phyloP scores from a whole-genome alignment of 1,140 invertebrate species.

The Penaeus indicus region DNA sequence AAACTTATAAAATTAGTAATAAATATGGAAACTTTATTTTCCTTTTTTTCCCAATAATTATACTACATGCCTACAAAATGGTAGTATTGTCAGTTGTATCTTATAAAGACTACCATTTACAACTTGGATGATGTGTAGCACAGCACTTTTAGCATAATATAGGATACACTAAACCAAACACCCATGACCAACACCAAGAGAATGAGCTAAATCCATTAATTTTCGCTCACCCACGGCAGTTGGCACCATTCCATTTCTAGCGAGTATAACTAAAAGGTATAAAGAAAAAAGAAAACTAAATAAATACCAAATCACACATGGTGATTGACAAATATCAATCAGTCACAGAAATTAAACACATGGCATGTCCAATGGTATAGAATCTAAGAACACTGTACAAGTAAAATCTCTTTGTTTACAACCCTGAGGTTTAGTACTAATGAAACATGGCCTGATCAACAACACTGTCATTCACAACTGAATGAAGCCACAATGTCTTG shows the following conservation, averaged over 20 bases:
- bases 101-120: too few species aligned
- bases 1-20: slow-evolving; percentile 9
- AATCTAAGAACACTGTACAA: slow-evolving; percentile 62
- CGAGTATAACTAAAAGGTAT: slow-evolving; percentile 78
- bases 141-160: slow-evolving; percentile 51
- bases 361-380: slow-evolving; percentile 62
- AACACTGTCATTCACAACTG: slow-evolving; percentile 64
- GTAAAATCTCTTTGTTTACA: slow-evolving; percentile 60
- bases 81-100: too few species aligned
- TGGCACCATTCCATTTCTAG: slow-evolving; percentile 81
- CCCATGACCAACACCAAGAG: slow-evolving; percentile 70
- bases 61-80: too few species aligned
- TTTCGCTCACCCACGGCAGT: slow-evolving; percentile 79
- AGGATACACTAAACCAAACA: slow-evolving; percentile 65
- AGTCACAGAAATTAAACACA: slow-evolving; percentile 63
- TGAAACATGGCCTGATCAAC: slow-evolving; percentile 63
- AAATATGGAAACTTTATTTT: not conserved
- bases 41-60: too few species aligned
- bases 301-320: slow-evolving; percentile 66
- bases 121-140: slow-evolving; percentile 46
- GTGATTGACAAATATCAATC: slow-evolving; percentile 64
- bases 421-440: slow-evolving; percentile 59
- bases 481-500: slow-evolving; percentile 63
- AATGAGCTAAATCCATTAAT: slow-evolving; percentile 67
- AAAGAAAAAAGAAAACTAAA: slow-evolving; percentile 68